These are phyloP conservation scores for Pseudochromis fuscus DNA, from an alignment of 2,797 vertebrate species.

Conservation along the genomic window DNA sequence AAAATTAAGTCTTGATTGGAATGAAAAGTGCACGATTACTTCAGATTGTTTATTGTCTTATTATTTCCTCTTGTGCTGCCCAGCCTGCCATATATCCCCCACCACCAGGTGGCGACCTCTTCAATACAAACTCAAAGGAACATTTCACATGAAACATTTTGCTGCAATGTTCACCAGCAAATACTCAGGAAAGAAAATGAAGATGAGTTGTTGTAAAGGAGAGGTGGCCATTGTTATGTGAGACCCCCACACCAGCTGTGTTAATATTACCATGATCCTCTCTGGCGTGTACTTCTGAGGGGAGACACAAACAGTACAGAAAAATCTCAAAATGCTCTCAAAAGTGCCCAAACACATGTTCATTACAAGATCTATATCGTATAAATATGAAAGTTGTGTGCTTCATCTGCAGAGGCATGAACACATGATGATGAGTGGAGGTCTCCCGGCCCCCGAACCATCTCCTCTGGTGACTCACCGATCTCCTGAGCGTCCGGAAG, in stretches of 20 bases:
- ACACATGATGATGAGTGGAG: slow-evolving; percentile 40
- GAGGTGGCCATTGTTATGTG: slow-evolving; percentile 57
- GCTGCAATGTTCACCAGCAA: neutral
- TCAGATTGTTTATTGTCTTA: slow-evolving; percentile 9
- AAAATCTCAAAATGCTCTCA: slow-evolving; percentile 9
- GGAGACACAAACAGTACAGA: slow-evolving; percentile 58
- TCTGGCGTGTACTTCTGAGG: slow-evolving; percentile 82
- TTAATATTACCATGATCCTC: slow-evolving; percentile 78
- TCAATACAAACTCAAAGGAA: slow-evolving; percentile 63
- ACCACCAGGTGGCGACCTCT: slow-evolving; percentile 82
- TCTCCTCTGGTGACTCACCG: slow-evolving; percentile 88
- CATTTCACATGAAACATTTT: neutral
- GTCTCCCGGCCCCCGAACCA: slow-evolving; percentile 43
- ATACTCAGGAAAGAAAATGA: neutral
- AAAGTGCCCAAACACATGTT: slow-evolving; percentile 4
- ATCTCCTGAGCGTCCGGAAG: slow-evolving; percentile 92
- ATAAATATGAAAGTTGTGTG: neutral
- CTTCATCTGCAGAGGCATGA: slow-evolving; percentile 32
- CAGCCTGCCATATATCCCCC: slow-evolving; percentile 48
- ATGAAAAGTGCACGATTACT: slow-evolving; percentile 13
- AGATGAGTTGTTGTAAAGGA: slow-evolving; percentile 47
- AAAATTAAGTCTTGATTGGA: neutral
- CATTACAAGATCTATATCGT: neutral
- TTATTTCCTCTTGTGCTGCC: slow-evolving; percentile 17
- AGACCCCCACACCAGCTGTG: slow-evolving; percentile 52